Evolutionary conservation across 2,888 invertebrate genomes (phyloP), one percentile per base, ranked within the genome.

Genomic region (Andrena marginata): DNA sequence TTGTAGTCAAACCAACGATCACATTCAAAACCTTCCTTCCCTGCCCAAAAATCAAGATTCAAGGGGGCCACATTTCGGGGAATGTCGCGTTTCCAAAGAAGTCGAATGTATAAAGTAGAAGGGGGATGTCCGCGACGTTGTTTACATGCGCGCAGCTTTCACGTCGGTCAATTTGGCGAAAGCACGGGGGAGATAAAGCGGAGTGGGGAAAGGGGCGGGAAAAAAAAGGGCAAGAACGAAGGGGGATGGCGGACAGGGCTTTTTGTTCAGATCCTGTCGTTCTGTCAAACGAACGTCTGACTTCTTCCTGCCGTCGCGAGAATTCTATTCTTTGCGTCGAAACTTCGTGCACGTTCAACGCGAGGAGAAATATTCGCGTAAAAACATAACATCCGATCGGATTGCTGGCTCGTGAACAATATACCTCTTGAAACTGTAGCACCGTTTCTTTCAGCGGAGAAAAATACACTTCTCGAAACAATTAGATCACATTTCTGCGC

Each of bases 241-340:
- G 35, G 35, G 80, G 63, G 56, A 68, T 73, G 74, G 63, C 65
- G n/a, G 82, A 33, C 63, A n/a, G 60, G 31, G 59, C 67, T 68
- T 82, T 68, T 82, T 73, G 67, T 63, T 16, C n/a, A 31, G 54
- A 51, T 8, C 63, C 35, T 81, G 67, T 73, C 80, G 63, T 81
- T 64, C 82, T n/a, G 63, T 74, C 80, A 80, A 80, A 82, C 74
- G 74, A 80, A 80, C 81, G 51, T 80, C 62, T 29, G 72, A 49
- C 80, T 80, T 16, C 42, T 42, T 80, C 80, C 80, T 49, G 81
- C 31, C 81, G 65, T 62, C 71, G 31, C 33, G 54, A 26, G 71
- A 62, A 80, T 80, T 26, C 54, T 48, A 80, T 56, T 49, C 72
- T 80, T 71, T 26, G 42, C 54, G 26, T 60, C 8, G 54, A 67